Conservation (phyloP, 2,113 vertebrate species). For the Paralichthys olivaceus region DNA sequence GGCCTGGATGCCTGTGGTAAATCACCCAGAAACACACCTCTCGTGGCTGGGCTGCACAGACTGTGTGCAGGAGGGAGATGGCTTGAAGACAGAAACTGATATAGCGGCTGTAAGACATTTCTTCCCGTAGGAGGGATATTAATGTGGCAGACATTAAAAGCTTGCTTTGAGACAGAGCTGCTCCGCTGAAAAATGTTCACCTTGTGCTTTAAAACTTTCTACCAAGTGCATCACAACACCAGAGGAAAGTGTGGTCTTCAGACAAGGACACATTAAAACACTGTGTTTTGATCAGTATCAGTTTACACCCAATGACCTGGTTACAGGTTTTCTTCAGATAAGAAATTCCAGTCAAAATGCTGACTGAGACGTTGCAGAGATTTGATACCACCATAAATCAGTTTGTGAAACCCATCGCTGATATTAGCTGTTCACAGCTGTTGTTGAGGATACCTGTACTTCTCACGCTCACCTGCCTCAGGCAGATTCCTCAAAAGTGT, state of each 20-base stretch:
- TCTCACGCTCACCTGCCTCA: constrained; percentile 16
- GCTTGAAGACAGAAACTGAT: constrained; percentile 49
- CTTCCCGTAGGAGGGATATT: constrained; percentile 29
- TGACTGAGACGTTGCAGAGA: constrained; percentile 28
- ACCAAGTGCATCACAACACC: constrained; percentile 1
- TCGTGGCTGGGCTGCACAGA: constrained; percentile 41
- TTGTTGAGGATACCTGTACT: neutral
- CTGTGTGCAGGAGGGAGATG: constrained; percentile 39
- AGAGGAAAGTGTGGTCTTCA: neutral
- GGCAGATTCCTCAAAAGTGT: constrained; percentile 41
- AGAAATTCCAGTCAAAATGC: constrained; percentile 31
- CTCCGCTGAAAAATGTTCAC: neutral
- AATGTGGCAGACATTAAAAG: constrained; percentile 37
- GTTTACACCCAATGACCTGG: constrained; percentile 8
- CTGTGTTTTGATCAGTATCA: constrained; percentile 13
- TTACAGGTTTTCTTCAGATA: constrained; percentile 27
- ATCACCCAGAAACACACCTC: constrained; percentile 77
- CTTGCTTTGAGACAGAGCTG: constrained; percentile 6
- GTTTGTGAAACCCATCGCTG: constrained; percentile 9
- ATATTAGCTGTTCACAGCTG: constrained; percentile 25
- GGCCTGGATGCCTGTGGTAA: constrained; percentile 74
- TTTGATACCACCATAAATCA: constrained; percentile 50
- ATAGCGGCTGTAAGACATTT: constrained; percentile 30
- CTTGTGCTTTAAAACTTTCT: neutral
- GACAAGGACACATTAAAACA: neutral